These are phyloP conservation scores for Melanotaenia boesemani DNA, from an alignment of 2,797 vertebrate species.

Conservation along the genomic window DNA sequence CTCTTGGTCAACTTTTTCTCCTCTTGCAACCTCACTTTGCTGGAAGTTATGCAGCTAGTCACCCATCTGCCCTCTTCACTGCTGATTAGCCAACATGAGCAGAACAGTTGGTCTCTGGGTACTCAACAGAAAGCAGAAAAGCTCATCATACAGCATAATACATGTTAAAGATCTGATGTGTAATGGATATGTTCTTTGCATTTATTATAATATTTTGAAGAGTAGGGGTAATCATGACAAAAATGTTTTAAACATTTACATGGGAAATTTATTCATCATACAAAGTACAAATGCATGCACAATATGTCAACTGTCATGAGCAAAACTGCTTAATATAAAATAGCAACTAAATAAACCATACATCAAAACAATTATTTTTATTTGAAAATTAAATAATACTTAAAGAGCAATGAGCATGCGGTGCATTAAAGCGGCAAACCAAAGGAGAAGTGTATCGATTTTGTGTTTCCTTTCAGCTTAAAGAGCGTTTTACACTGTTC, in stretches of 20 bases:
- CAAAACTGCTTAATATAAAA: no score
- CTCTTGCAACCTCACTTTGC: constrained; percentile 19
- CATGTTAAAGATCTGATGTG: constrained; percentile 36
- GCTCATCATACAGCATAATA: constrained; percentile 34
- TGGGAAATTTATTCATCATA: no score
- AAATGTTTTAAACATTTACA: no score
- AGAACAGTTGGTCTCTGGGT: constrained; percentile 23
- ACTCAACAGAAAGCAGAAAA: constrained; percentile 6
- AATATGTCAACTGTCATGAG: no score
- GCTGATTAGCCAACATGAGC: constrained; percentile 23
- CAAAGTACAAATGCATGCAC: background rate
- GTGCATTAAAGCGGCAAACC: constrained; percentile 1
- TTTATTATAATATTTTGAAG: constrained; percentile 9
- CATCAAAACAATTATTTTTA: no score
- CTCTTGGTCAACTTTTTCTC: constrained; percentile 17
- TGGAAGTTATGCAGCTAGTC: constrained; percentile 23
- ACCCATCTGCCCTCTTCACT: background rate
- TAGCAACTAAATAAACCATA: no score
- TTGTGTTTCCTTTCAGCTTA: constrained; percentile 11
- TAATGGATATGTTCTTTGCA: constrained; percentile 9
- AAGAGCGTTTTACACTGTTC: background rate
- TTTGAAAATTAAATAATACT: background rate
- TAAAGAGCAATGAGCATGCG: background rate
- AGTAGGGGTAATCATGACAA: background rate
- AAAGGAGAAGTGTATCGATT: background rate